Conservation (phyloP, 2,797 vertebrate species). For the Graptemys geographica region DNA sequence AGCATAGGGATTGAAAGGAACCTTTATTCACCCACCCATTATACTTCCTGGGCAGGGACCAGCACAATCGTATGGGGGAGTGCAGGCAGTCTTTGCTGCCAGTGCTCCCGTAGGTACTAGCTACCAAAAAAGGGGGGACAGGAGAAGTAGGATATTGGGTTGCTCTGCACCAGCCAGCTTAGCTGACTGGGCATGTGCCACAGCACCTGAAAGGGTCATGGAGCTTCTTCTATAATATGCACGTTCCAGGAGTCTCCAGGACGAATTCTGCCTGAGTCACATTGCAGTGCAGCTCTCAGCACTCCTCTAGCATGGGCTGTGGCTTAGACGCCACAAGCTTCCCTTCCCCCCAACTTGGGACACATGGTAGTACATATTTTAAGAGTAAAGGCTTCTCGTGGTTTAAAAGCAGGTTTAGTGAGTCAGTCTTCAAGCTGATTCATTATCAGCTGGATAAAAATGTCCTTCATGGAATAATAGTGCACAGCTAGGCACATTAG, state of each 20-base stretch:
- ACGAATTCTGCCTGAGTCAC: background rate
- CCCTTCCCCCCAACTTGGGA: background rate
- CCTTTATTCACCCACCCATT: background rate
- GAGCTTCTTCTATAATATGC: background rate
- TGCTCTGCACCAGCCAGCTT: background rate
- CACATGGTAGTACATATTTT: background rate
- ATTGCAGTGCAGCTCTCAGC: background rate
- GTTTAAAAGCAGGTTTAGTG: slow-evolving; percentile 1
- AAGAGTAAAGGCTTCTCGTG: background rate
- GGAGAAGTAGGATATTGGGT: background rate
- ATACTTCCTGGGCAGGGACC: background rate
- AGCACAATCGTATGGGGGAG: background rate
- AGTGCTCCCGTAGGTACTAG: background rate
- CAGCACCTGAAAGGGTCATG: background rate
- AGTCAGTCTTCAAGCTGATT: background rate
- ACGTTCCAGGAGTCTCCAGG: background rate
- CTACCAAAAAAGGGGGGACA: background rate
- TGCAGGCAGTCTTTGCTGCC: background rate
- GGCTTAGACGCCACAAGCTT: background rate
- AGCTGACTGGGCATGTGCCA: background rate
- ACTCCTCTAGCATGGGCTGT: fast-evolving
- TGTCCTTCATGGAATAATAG: background rate
- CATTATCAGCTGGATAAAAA: background rate
- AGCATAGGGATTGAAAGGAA: background rate
- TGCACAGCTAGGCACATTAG: background rate